These are phyloP conservation scores for Dryococelus australis DNA, from an alignment of 2,888 invertebrate genomes.

Conservation along the genomic window DNA sequence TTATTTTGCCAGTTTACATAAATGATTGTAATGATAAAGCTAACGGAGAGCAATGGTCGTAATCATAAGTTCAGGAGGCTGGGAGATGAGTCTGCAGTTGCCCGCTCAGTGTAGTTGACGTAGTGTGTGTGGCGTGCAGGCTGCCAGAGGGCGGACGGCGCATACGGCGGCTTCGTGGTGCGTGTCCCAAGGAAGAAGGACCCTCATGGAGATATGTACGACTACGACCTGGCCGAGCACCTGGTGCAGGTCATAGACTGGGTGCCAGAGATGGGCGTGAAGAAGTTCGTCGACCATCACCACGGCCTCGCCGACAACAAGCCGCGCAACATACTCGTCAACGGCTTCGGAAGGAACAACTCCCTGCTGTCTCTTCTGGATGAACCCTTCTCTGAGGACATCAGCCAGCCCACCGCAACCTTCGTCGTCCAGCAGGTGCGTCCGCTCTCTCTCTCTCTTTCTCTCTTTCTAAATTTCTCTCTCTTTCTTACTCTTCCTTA, in stretches of 20 bases:
- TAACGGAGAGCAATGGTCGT: too few relatives aligned
- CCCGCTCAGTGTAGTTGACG: too few relatives aligned
- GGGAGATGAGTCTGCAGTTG: too few relatives aligned
- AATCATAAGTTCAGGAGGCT: too few relatives aligned
- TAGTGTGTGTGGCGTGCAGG: slow-evolving; percentile 58
- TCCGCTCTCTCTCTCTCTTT: not conserved
- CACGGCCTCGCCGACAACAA: slow-evolving; percentile 85
- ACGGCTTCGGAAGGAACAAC: slow-evolving; percentile 70
- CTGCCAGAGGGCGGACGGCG: slow-evolving; percentile 86
- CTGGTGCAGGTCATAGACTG: slow-evolving; percentile 81
- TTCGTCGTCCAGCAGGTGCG: slow-evolving; percentile 73
- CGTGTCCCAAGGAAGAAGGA: slow-evolving; percentile 70
- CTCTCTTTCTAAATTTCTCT: not conserved
- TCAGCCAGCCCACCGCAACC: slow-evolving; percentile 66
- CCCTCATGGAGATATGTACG: slow-evolving; percentile 73
- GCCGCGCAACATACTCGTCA: slow-evolving; percentile 80
- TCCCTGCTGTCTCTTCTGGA: slow-evolving; percentile 1
- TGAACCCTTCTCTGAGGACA: not conserved
- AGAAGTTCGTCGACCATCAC: slow-evolving; percentile 84
- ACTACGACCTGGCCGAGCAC: slow-evolving; percentile 80
- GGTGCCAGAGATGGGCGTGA: slow-evolving; percentile 75
- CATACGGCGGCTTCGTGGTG: slow-evolving; percentile 80
- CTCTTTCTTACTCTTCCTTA: not conserved
- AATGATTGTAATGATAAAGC: too few relatives aligned
- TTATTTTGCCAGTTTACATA: too few relatives aligned